Conservation (phyloP, 2,888 invertebrate genomes). For the Cantharis lateralis region DNA sequence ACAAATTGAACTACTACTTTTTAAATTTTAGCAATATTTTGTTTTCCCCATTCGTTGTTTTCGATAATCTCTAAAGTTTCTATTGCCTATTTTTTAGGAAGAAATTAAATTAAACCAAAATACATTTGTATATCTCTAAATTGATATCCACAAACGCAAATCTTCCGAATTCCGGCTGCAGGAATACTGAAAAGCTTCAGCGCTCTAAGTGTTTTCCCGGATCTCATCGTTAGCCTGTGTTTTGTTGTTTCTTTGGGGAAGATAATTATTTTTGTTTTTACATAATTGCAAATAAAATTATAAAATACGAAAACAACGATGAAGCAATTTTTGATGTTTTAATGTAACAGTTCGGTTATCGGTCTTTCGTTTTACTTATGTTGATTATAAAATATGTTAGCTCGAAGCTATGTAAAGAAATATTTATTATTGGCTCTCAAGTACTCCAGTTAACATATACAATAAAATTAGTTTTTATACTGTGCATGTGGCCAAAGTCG, state of each 20-base stretch:
- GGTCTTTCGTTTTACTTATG: not conserved
- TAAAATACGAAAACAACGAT: not conserved
- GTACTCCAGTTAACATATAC: not conserved
- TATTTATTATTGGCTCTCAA: not conserved
- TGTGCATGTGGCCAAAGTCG: not conserved
- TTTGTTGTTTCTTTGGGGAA: not conserved
- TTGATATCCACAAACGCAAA: not conserved
- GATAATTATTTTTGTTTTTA: not conserved
- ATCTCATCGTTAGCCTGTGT: not conserved
- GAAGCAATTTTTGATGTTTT: no score
- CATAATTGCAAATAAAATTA: not conserved
- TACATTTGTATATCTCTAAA: not conserved
- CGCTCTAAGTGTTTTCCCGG: not conserved
- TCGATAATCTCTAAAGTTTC: no score
- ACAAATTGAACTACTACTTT: not conserved
- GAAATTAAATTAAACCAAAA: no score
- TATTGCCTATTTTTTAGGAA: no score
- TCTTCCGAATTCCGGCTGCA: not conserved
- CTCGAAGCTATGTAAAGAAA: not conserved
- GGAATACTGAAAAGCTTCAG: not conserved
- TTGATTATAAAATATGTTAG: not conserved
- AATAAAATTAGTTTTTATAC: not conserved
- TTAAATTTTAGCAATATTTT: not conserved
- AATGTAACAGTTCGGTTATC: not conserved
- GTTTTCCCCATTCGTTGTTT: no score